Base-by-base conservation (phyloP, 1,140 invertebrate species). In the Drosophila albomicans region DNA sequence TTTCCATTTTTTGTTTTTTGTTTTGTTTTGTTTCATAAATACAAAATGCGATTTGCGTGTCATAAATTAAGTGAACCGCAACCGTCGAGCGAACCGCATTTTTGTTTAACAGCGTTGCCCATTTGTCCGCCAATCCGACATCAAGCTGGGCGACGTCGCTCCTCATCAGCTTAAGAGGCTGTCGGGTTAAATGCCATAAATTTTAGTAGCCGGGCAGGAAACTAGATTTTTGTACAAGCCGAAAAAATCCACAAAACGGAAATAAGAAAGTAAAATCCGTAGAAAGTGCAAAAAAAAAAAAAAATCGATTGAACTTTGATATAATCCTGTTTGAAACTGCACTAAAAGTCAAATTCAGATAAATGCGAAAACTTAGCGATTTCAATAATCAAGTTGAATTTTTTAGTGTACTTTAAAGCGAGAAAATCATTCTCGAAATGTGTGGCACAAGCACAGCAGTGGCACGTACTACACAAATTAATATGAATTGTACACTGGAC, bases 31-130 rank as follows among this genome's bases (percentile, higher is more conserved):
- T 66, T 25, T 54, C 20, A 41, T 28, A 59, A 25, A 46, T 43
- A 49, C 45, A 15, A 61, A 46, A 54, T 45, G 49, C 35, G 35
- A 67, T 67, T 73, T 51, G 38, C 52, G 57, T 57, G 69, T 81
- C 84, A 85, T 71, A 62, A 87, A 86, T 69, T 54, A 68, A 80
- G 76, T 87, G 72, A 87, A 88, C 68, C 74, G 73, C 75, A 63
- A 79, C 75, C 75, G 49, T 48, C 2, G 45, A 45, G 13, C 45
- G 20, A 10, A 56, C 59, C 43, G 20, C 38, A 45, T 10, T 45
- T 46, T 28, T 59, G 35, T 57, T 63, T 11, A 49, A 38, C 10
- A n/a, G 7, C 15, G 16, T 32, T 38, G 30, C 10, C 7, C 30
- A 61, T 70, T 75, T 51, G 56, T 58, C 56, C 52, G 46, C 11